A percentile compares a stretch with the other conserved stretches of the same genome.
These are phyloP conservation scores for Amblyjoppa fuscipennis DNA, from an alignment of 2,888 invertebrate genomes.

Conservation along the genomic window DNA sequence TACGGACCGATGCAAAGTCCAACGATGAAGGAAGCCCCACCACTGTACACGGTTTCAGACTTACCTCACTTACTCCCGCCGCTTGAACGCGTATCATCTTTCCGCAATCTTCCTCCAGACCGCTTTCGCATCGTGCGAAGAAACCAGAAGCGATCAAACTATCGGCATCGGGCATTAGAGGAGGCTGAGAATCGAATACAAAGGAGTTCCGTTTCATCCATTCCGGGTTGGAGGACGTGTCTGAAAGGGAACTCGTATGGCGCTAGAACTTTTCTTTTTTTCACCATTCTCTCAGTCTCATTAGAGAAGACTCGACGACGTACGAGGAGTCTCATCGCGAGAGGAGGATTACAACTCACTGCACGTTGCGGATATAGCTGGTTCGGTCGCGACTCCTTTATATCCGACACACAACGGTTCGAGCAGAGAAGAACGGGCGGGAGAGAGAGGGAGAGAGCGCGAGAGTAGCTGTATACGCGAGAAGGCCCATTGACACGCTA, in stretches of 20 bases:
- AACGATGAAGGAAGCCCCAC: slow-evolving; percentile 45
- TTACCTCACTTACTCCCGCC: slow-evolving; percentile 23
- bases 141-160: slow-evolving; percentile 42
- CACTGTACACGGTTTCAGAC: slow-evolving; percentile 11
- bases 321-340: slow-evolving; percentile 58
- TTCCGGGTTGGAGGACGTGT: slow-evolving; percentile 45
- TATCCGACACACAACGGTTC: slow-evolving; percentile 32
- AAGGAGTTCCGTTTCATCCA: slow-evolving; percentile 49
- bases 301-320: slow-evolving; percentile 54
- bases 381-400: slow-evolving; percentile 55
- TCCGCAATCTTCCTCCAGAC: slow-evolving; percentile 8
- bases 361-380: slow-evolving; percentile 49
- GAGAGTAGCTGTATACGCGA: slow-evolving; percentile 15
- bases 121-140: slow-evolving; percentile 6
- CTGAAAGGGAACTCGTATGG: slow-evolving; percentile 32
- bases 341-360: slow-evolving; percentile 57
- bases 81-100: neutral
- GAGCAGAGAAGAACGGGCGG: slow-evolving; percentile 23
- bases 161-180: slow-evolving; percentile 21
- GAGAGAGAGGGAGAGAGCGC: neutral
- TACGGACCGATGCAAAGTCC: slow-evolving; percentile 7
- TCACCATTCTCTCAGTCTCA: slow-evolving; percentile 42
- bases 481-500: slow-evolving; percentile 51
- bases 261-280: neutral
- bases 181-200: slow-evolving; percentile 45